A percentile compares a stretch with the other conserved stretches of the same genome.
Conservation (phyloP, 2,113 vertebrate genomes). For the Ptyas mucosa region DNA sequence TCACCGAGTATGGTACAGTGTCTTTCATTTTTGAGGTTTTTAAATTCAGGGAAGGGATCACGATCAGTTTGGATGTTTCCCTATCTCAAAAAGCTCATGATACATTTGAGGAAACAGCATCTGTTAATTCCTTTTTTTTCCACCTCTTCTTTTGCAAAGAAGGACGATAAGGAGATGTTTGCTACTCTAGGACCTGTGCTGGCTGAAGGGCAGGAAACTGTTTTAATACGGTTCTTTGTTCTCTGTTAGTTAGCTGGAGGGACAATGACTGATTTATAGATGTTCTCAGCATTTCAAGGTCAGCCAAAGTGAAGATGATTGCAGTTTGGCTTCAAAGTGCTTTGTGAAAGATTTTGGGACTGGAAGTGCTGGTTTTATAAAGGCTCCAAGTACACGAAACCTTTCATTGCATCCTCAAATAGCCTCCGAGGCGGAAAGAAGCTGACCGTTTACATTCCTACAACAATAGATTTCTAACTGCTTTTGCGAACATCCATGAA, state of each 20-base stretch:
- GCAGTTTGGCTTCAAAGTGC: background rate
- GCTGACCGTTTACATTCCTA: rapidly evolving
- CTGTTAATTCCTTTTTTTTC: background rate
- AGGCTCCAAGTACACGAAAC: background rate
- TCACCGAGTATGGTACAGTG: background rate
- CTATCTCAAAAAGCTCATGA: background rate
- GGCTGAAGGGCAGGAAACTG: background rate
- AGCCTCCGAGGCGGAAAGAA: background rate
- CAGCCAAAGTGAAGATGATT: background rate
- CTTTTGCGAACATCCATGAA: background rate
- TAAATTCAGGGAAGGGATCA: background rate
- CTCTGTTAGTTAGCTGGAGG: background rate
- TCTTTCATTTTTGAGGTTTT: background rate
- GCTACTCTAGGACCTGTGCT: background rate
- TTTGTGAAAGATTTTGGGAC: background rate
- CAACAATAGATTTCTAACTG: background rate
- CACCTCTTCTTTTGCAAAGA: background rate
- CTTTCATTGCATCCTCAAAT: background rate
- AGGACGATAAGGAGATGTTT: background rate
- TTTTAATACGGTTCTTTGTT: background rate
- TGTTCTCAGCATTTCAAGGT: background rate
- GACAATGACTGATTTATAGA: background rate
- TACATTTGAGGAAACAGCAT: background rate
- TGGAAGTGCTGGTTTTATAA: background rate
- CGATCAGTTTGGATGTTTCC: background rate